Percentiles rank a stretch among this genome's conserved stretches.
Conservation (phyloP, 1,140 invertebrate species). For the Eufriesea mexicana region DNA sequence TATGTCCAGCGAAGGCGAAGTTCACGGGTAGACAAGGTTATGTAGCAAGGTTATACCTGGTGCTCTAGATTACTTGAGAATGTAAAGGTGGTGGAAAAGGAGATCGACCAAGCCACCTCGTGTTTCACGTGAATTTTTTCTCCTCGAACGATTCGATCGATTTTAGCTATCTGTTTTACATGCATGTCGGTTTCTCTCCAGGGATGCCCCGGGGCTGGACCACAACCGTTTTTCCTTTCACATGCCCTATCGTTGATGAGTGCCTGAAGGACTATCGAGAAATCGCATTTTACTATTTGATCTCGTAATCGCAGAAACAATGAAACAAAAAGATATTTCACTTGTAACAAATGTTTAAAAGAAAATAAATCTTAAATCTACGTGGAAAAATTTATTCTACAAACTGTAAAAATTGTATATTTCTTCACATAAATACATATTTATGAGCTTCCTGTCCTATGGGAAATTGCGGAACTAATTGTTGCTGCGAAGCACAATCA, state of each 20-base stretch:
- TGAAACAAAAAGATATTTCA: not conserved
- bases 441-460: not conserved
- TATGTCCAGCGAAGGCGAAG: slow-evolving; percentile 56
- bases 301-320: too few species aligned
- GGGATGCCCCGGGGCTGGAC: slow-evolving; percentile 16
- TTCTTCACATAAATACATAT: not conserved
- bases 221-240: slow-evolving; percentile 39
- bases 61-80: slow-evolving; percentile 43
- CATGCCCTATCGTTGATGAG: not conserved
- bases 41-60: slow-evolving; percentile 71
- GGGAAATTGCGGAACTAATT: slow-evolving; percentile 34
- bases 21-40: slow-evolving; percentile 76
- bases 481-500: not conserved
- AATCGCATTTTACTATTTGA: not conserved
- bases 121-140: slow-evolving; percentile 3
- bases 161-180: not conserved
- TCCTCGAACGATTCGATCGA: not conserved
- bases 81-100: not conserved
- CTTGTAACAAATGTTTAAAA: too few species aligned
- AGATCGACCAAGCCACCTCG: not conserved
- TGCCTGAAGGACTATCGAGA: not conserved
- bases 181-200: slow-evolving; percentile 18
- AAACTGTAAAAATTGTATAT: too few species aligned
- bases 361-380: not conserved
- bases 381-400: too few species aligned